These are phyloP conservation scores for Gari tellinella DNA, from an alignment of 2,888 invertebrate genomes.

Conservation along the genomic window DNA sequence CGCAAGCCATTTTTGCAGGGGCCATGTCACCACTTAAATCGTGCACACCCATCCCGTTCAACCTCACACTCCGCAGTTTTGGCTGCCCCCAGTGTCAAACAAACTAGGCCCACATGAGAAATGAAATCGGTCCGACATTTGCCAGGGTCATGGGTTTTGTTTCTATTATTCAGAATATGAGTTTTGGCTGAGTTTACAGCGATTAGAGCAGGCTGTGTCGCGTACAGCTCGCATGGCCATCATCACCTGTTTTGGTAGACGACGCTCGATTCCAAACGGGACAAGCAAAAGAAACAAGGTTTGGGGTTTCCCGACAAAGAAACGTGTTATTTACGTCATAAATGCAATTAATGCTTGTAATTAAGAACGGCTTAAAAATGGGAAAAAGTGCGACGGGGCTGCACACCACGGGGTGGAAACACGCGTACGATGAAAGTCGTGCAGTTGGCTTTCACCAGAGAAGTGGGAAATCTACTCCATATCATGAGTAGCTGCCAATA, in stretches of 20 bases:
- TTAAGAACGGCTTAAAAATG: slow-evolving; percentile 45
- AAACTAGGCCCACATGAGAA: background rate
- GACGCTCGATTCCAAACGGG: background rate
- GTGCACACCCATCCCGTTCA: too few species aligned
- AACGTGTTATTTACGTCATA: slow-evolving; percentile 19
- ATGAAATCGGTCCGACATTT: slow-evolving; percentile 22
- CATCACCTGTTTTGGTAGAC: slow-evolving; percentile 30
- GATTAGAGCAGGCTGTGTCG: too few species aligned
- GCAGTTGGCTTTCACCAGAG: slow-evolving; percentile 47
- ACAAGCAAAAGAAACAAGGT: background rate
- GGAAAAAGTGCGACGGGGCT: slow-evolving; percentile 12
- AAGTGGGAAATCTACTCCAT: slow-evolving; percentile 8
- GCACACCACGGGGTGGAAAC: slow-evolving; percentile 17
- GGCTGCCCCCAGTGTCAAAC: background rate
- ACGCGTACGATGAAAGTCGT: slow-evolving; percentile 42
- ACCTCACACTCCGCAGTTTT: background rate
- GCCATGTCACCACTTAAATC: too few species aligned
- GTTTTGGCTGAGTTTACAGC: too few species aligned
- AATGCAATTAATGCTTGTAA: slow-evolving; percentile 35
- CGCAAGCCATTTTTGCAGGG: too few species aligned
- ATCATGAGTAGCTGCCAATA: slow-evolving; percentile 22
- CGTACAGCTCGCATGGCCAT: background rate
- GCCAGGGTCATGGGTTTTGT: slow-evolving; percentile 23
- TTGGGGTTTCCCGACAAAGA: background rate
- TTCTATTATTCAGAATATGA: slow-evolving; percentile 13